Evolutionary conservation across 92 coral and sea anemone species (phyloP).

Genomic region (Actinostola sp.): DNA sequence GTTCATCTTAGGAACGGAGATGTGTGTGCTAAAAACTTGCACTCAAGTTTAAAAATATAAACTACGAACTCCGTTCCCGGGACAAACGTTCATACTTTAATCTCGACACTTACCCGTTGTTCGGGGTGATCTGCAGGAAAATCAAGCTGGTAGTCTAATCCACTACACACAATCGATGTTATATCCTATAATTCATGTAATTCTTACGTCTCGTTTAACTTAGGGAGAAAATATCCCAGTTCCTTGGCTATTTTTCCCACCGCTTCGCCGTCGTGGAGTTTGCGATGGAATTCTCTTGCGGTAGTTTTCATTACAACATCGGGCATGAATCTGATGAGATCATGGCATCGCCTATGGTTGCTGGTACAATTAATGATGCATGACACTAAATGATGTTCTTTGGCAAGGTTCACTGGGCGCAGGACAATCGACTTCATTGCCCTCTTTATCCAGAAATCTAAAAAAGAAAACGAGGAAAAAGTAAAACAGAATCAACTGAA

Average conservation of each 20-base stretch:
- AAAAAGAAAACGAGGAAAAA: not conserved
- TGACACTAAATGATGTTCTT: not conserved
- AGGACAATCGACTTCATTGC: not conserved
- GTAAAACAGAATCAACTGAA: not conserved
- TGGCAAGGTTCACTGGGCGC: conserved; percentile 34
- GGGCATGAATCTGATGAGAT: conserved; percentile 95
- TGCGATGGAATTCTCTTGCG: conserved; percentile 69
- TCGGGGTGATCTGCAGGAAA: conserved; percentile 35
- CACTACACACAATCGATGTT: conserved; percentile 27
- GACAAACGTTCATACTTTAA: conserved; percentile 16
- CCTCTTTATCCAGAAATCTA: not conserved
- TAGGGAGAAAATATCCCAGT: conserved; percentile 70
- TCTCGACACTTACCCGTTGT: conserved; percentile 70
- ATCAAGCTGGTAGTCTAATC: conserved; percentile 40
- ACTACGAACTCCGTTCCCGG: conserved; percentile 8
- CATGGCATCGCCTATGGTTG: conserved; percentile 63
- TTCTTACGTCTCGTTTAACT: conserved; percentile 43
- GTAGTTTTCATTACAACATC: conserved; percentile 92
- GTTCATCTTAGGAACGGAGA: conserved; percentile 1
- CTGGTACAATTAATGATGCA: conserved; percentile 89
- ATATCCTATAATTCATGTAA: conserved; percentile 36
- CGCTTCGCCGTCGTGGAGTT: conserved; percentile 51
- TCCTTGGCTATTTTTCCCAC: conserved; percentile 60
- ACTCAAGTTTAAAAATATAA: not conserved
- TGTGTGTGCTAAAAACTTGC: not conserved